Percentiles rank a stretch among this genome's conserved stretches.
Conservation (phyloP, 1,140 invertebrate genomes). For the Himalopsyche phryganea region DNA sequence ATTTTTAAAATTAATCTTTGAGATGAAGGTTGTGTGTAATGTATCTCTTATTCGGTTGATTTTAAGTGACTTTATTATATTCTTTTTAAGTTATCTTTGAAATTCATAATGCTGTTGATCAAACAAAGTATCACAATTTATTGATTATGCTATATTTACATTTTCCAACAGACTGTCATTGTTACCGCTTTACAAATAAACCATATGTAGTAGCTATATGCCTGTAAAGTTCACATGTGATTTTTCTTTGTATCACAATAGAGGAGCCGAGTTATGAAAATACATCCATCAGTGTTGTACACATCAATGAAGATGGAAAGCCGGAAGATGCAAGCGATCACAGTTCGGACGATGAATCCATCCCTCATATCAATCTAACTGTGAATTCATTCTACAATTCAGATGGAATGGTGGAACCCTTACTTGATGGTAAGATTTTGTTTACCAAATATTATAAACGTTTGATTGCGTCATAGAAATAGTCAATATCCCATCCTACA, state of each 20-base stretch:
- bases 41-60: too few relatives aligned
- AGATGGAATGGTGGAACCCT: conserved; percentile 2
- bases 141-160: too few relatives aligned
- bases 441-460: background rate
- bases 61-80: too few relatives aligned
- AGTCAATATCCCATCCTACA: too few relatives aligned
- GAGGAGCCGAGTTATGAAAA: conserved; percentile 32
- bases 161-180: too few relatives aligned
- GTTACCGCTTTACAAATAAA: too few relatives aligned
- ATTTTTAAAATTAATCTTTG: too few relatives aligned
- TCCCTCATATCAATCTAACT: conserved; percentile 29
- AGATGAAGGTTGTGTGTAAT: too few relatives aligned
- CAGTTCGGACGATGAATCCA: conserved; percentile 21
- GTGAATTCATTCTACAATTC: conserved; percentile 27
- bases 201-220: too few relatives aligned
- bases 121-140: too few relatives aligned
- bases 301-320: conserved; percentile 36
- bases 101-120: too few relatives aligned
- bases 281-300: conserved; percentile 44
- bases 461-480: background rate
- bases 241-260: conserved; percentile 6
- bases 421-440: conserved; percentile 18
- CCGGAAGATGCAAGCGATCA: conserved; percentile 25
- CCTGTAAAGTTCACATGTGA: conserved; percentile 25
- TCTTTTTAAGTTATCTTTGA: too few relatives aligned